A percentile compares a stretch with the other conserved stretches of the same genome.
These are phyloP conservation scores for Microplitis demolitor DNA, from an alignment of 1,140 invertebrate species.

Conservation along the genomic window DNA sequence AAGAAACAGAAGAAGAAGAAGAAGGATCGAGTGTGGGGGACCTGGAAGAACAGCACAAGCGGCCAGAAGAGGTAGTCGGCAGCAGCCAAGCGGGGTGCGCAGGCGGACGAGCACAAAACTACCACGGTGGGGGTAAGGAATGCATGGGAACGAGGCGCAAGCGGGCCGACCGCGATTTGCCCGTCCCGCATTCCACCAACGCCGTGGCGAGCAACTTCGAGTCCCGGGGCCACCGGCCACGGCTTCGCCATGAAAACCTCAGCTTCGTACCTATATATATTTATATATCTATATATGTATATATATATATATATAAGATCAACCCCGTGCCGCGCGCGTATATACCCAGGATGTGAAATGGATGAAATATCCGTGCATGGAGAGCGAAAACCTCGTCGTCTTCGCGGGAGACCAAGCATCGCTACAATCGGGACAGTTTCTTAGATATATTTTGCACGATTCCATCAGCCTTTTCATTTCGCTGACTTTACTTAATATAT, in stretches of 20 bases:
- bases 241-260: constrained; percentile 41
- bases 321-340: constrained; percentile 32
- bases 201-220: constrained; percentile 47
- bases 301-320: constrained; percentile 33
- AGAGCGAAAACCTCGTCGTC: background rate
- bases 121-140: constrained; percentile 54
- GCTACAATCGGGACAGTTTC: constrained; percentile 4
- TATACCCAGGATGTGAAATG: background rate
- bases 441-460: background rate
- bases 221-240: constrained; percentile 49
- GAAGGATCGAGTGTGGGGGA: constrained; percentile 12
- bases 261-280: background rate
- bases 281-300: no score
- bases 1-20: no score
- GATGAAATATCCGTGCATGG: constrained; percentile 2
- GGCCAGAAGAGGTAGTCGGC: constrained; percentile 31
- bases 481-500: background rate
- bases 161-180: constrained; percentile 62
- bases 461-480: constrained; percentile 4
- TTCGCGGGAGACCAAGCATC: constrained; percentile 11
- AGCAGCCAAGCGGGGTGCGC: constrained; percentile 23
- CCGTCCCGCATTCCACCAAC: constrained; percentile 61
- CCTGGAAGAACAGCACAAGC: constrained; percentile 33
- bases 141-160: constrained; percentile 60
- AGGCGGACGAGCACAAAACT: background rate